Evolutionary conservation across 64 coral and sea anemone species (phyloP), one percentile per base, ranked within the genome.

Genomic region (Trachythela sp.): DNA sequence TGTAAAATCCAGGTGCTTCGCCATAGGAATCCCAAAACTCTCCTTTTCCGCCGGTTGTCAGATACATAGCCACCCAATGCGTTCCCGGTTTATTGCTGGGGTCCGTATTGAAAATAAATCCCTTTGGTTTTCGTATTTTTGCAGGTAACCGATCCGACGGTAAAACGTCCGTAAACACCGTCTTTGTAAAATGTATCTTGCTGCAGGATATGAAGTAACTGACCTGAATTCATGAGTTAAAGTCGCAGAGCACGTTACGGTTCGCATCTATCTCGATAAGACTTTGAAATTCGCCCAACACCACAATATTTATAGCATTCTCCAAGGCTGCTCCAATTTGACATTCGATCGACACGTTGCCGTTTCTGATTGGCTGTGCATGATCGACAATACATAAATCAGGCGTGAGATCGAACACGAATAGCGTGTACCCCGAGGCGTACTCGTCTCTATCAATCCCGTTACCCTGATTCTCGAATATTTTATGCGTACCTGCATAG

Each of bases 321-420:
- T 36, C 31, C 30, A 83, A 4, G 24, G 52, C 88, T 11, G 88
- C 43, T 40, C 36, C 37, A 34, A 89, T 77, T 34, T 89, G 64
- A 35, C 77, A 43, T 27, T 72, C 58, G 24, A 75, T 18, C 24
- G 15, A 38, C 9, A 88, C 58, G 35, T 88, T 88, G 22, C 87
- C 87, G 22, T 75, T 33, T 8, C 40, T 30, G 14, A 59, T 43
- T 39, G 36, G 58, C 8, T 88, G 29, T 18, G 70, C 15, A 71
- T 70, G 56, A 88, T n/a, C 27, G 13, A 36, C 40, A 41, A 35
- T 24, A 40, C 64, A 67, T 29, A 88, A 22, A 37, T 89, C 88
- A 29, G 67, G 67, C 24, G 77, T 85, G 20, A 90, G 84, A 85
- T 90, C 89, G 80, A 85, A 90, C 34, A 37, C 89, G 7, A 59